These are phyloP conservation scores for Nowickia ferox DNA, from an alignment of 2,888 invertebrate genomes.

Conservation along the genomic window DNA sequence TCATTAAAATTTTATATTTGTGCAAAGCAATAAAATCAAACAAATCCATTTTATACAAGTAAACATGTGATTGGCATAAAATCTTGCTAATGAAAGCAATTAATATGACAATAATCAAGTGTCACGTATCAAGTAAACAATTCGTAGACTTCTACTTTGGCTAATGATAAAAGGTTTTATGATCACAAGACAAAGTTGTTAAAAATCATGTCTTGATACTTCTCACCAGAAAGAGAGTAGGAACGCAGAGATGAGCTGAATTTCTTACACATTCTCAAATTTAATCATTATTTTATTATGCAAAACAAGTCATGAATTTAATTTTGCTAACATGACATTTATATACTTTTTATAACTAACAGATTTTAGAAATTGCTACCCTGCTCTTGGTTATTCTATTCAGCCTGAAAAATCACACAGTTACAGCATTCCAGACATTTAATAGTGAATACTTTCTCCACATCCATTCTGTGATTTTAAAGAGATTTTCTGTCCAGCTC, in stretches of 20 bases:
- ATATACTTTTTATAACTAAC: too few relatives aligned
- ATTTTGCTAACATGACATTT: too few relatives aligned
- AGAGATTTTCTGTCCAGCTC: too few relatives aligned
- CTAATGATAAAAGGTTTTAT: background rate
- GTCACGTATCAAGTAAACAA: constrained; percentile 58
- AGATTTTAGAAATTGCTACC: too few relatives aligned
- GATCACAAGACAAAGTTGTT: background rate
- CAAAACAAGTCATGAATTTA: too few relatives aligned
- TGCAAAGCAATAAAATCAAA: background rate
- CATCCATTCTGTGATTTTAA: too few relatives aligned
- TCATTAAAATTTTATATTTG: constrained; percentile 37
- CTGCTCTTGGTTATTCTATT: too few relatives aligned
- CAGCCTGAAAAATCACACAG: too few relatives aligned
- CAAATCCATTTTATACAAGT: background rate
- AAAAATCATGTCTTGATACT: background rate
- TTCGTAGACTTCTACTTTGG: background rate
- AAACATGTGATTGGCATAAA: background rate
- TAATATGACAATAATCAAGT: constrained; percentile 57
- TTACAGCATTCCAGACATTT: too few relatives aligned
- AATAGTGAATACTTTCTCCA: too few relatives aligned
- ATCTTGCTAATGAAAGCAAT: constrained; percentile 55
- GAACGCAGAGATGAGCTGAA: too few relatives aligned
- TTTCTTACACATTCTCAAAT: background rate
- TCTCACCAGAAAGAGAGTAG: background rate
- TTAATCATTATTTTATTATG: too few relatives aligned